Percentiles rank a stretch among this genome's conserved stretches.
Conservation (phyloP, 2,888 invertebrate species). For the Lasioglossum vierecki region DNA sequence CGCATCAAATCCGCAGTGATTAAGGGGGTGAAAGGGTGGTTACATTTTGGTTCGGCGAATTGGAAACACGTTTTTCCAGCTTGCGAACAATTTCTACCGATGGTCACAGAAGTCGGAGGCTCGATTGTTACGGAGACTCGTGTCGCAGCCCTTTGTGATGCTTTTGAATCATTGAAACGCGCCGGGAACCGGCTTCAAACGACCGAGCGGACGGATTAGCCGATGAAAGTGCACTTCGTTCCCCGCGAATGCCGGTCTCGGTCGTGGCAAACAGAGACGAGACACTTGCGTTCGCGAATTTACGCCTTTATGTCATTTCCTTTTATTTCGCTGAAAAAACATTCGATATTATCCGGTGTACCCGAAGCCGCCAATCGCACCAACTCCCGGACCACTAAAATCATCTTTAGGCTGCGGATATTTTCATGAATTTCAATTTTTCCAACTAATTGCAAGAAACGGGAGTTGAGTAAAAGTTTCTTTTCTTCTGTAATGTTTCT, state of each 20-base stretch:
- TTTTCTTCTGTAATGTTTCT: no score
- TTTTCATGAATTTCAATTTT: background rate
- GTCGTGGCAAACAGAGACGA: conserved; percentile 42
- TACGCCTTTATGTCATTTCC: background rate
- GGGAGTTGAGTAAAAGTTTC: no score
- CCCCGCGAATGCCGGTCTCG: conserved; percentile 35
- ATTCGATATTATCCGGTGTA: background rate
- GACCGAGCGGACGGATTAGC: conserved; percentile 60
- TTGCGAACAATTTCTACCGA: conserved; percentile 20
- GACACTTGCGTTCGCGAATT: conserved; percentile 2
- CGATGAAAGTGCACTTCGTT: conserved; percentile 53
- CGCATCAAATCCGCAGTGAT: no score
- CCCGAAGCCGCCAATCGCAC: background rate
- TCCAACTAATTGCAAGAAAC: background rate
- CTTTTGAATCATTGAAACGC: conserved; percentile 41
- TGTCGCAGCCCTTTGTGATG: conserved; percentile 32
- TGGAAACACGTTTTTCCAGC: background rate
- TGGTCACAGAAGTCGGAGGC: background rate
- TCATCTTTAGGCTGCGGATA: background rate
- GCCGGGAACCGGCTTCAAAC: conserved; percentile 39
- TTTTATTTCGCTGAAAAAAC: background rate
- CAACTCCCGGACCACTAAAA: background rate
- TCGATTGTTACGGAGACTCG: conserved; percentile 35
- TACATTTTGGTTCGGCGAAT: background rate
- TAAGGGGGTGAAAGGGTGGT: no score